phyloP scores from a whole-genome alignment of 2,797 vertebrate species.

The Eupleurogrammus muticus region DNA sequence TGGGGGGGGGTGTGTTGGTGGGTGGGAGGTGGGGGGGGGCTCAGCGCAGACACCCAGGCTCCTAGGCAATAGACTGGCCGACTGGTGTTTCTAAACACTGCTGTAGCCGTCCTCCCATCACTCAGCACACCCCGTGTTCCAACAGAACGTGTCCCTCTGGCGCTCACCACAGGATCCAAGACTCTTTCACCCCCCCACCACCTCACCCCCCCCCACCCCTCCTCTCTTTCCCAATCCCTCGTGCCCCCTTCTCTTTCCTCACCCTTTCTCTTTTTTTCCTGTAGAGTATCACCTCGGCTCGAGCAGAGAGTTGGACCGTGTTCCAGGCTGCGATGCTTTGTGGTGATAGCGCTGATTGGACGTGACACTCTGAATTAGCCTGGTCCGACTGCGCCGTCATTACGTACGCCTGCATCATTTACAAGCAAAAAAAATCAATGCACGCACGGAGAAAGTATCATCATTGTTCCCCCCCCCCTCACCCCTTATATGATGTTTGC shows the following conservation, averaged over 20 bases:
- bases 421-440: conserved; percentile 73
- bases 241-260: conserved; percentile 56
- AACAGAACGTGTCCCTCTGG: conserved; percentile 79
- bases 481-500: conserved; percentile 67
- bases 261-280: conserved; percentile 59
- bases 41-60: conserved; percentile 85
- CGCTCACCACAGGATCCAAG: conserved; percentile 77
- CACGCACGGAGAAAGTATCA: conserved; percentile 69
- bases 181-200: conserved; percentile 42
- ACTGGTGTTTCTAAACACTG: conserved; percentile 83
- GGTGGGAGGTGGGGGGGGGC: conserved; percentile 51
- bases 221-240: conserved; percentile 44
- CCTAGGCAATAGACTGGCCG: conserved; percentile 82
- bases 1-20: too few relatives aligned
- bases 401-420: conserved; percentile 75
- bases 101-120: conserved; percentile 82
- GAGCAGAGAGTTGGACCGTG: too few relatives aligned
- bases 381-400: conserved; percentile 68
- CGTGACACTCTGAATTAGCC: conserved; percentile 75
- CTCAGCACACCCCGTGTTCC: conserved; percentile 79
- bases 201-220: conserved; percentile 51
- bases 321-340: conserved; percentile 70
- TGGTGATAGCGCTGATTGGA: conserved; percentile 75
- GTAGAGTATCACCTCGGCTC: too few relatives aligned
- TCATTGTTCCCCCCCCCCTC: conserved; percentile 69